Evolutionary conservation across 2,797 vertebrate genomes (phyloP).

Genomic region (Graptemys geographica): DNA sequence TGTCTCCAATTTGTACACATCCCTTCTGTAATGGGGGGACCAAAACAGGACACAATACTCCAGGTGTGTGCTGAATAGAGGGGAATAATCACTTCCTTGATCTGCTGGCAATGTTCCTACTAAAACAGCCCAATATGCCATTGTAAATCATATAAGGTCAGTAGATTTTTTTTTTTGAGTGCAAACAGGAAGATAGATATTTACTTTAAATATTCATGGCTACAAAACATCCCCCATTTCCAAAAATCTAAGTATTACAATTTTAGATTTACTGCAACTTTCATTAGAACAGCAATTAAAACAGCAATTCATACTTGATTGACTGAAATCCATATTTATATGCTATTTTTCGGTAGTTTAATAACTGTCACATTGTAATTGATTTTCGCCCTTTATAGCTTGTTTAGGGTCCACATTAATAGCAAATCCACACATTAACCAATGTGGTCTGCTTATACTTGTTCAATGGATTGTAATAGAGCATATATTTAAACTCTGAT

Average conservation of each 20-base stretch:
- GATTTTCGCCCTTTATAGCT: background rate
- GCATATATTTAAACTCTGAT: background rate
- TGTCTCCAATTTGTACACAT: no score
- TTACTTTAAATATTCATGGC: background rate
- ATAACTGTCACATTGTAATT: background rate
- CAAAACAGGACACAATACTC: no score
- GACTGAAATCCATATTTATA: background rate
- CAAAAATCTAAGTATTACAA: background rate
- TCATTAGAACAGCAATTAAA: no score
- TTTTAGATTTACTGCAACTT: no score
- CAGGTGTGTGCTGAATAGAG: no score
- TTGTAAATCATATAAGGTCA: background rate
- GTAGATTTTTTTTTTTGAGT: background rate
- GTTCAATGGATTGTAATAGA: background rate
- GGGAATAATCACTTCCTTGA: no score
- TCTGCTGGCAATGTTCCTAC: no score
- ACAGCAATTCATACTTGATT: no score
- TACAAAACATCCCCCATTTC: background rate
- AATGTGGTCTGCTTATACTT: background rate
- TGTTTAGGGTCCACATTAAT: background rate
- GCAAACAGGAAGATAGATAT: background rate
- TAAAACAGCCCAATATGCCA: no score
- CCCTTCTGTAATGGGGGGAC: no score
- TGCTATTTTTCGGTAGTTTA: background rate
- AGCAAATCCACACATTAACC: background rate